Base-by-base conservation (phyloP, 2,113 vertebrate genomes). In the Meriones unguiculatus region DNA sequence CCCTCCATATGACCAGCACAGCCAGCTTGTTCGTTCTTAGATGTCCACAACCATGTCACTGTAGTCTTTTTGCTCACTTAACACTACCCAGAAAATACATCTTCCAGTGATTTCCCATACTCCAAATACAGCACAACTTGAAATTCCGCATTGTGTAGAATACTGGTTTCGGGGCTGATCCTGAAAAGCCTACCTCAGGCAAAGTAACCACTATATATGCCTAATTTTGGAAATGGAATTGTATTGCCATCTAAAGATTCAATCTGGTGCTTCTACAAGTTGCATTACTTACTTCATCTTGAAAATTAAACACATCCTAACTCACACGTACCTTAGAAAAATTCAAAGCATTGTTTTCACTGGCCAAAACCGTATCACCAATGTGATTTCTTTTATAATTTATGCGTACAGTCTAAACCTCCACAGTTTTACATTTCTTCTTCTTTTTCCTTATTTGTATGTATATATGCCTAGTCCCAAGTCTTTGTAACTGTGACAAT, bases 291-390 rank as follows among this genome's bases (percentile, higher is more conserved):
- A 94, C 41, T 3, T 91, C 14, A 76, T 87, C 13, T 41, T 70
- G 62, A 80, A 90, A 54, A 46, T 89, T 72, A 81, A 90, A 80
- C 87, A 84, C n/a, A 67, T 32, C 3, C 85, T 95, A 86, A 92
- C 41, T 87, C 77, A 84, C 20, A 82, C 8, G 72, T 20, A 86
- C 17, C 69, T 93, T 14, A 76, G 41, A 92, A 87, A 93, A 95
- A 41, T 30, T 20, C 17, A 97, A 82, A 78, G 38, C 24, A 75
- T 57, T 89, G 76, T 35, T 54, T 86, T 92, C 30, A 91, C 80
- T 8, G 17, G 12, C 35, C 38, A 73, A 95, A 52, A 7, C 15
- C 38, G 84, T 30, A 75, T 38, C 69, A 75, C 22, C 57, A 75
- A 78, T 78, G 30, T 89, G 25, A 67, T 75, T 52, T 95, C 35